These are phyloP conservation scores for Symphodus melops DNA, from an alignment of 2,113 vertebrate genomes.

Conservation along the genomic window DNA sequence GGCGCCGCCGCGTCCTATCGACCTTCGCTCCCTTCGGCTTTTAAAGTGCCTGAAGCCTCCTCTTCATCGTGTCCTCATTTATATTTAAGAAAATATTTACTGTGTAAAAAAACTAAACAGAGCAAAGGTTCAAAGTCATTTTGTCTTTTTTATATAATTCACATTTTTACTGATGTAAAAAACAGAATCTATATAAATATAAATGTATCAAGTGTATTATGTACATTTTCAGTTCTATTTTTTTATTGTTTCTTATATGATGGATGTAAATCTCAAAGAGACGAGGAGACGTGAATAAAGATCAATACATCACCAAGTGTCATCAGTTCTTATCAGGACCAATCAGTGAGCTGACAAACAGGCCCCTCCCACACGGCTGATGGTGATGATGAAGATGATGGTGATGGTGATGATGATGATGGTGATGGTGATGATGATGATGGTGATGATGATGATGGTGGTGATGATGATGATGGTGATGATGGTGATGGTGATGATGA, in stretches of 20 bases:
- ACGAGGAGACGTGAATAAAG: constrained; percentile 85
- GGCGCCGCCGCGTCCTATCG: constrained; percentile 67
- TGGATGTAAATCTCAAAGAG: constrained; percentile 84
- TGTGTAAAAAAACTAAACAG: constrained; percentile 46
- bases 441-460: too few relatives aligned
- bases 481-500: too few relatives aligned
- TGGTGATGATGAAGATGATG: too few relatives aligned
- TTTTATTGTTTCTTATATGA: constrained; percentile 96
- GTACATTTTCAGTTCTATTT: constrained; percentile 89
- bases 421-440: too few relatives aligned
- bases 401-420: too few relatives aligned
- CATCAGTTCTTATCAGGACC: too few relatives aligned
- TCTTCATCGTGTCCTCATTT: constrained; percentile 84
- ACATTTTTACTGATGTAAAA: constrained; percentile 91
- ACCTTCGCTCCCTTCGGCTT: constrained; percentile 87
- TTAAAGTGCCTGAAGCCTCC: constrained; percentile 94
- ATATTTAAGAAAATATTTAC: constrained; percentile 79
- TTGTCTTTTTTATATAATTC: constrained; percentile 80
- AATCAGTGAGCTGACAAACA: too few relatives aligned
- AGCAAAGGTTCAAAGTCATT: constrained; percentile 80
- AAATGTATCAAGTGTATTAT: constrained; percentile 88
- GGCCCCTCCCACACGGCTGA: too few relatives aligned
- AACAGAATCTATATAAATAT: constrained; percentile 54
- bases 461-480: too few relatives aligned
- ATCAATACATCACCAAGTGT: constrained; percentile 87